Evolutionary conservation across 2,797 vertebrate species (phyloP).

Genomic region (Hoplostethus atlanticus): DNA sequence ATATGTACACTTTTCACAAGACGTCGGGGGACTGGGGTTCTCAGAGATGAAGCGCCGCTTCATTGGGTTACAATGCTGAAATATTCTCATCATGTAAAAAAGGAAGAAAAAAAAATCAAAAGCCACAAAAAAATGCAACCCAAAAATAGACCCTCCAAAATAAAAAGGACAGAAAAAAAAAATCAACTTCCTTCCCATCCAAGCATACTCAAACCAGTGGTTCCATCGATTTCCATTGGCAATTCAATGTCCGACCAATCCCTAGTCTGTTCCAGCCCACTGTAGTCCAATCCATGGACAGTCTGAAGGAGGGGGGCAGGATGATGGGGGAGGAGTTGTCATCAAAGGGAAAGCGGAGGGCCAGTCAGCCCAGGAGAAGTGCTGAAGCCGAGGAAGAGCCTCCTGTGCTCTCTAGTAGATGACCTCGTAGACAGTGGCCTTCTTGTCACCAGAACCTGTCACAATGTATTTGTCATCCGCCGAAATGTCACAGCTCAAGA

Average conservation of each 20-base stretch:
- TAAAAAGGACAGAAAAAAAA: slow-evolving; percentile 46
- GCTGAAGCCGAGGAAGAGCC: slow-evolving; percentile 50
- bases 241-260: too few species aligned
- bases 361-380: slow-evolving; percentile 58
- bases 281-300: slow-evolving; percentile 33
- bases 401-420: slow-evolving; percentile 82
- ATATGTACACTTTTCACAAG: slow-evolving; percentile 97
- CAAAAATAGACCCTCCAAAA: slow-evolving; percentile 47
- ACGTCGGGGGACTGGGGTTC: slow-evolving; percentile 80
- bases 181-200: slow-evolving; percentile 34
- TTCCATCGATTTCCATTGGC: slow-evolving; percentile 15
- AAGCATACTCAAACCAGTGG: slow-evolving; percentile 30
- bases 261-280: background rate
- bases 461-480: slow-evolving; percentile 90
- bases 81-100: slow-evolving; percentile 56
- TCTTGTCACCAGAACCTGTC: slow-evolving; percentile 90
- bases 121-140: slow-evolving; percentile 34
- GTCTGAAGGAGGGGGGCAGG: background rate
- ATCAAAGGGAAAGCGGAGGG: background rate
- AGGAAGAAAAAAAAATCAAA: slow-evolving; percentile 22
- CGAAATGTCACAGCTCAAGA: slow-evolving; percentile 90
- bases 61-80: slow-evolving; percentile 71
- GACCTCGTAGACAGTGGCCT: slow-evolving; percentile 89
- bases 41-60: slow-evolving; percentile 83
- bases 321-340: background rate